phyloP scores from a whole-genome alignment of 2,797 vertebrate genomes.

The Psittacula derbiana region DNA sequence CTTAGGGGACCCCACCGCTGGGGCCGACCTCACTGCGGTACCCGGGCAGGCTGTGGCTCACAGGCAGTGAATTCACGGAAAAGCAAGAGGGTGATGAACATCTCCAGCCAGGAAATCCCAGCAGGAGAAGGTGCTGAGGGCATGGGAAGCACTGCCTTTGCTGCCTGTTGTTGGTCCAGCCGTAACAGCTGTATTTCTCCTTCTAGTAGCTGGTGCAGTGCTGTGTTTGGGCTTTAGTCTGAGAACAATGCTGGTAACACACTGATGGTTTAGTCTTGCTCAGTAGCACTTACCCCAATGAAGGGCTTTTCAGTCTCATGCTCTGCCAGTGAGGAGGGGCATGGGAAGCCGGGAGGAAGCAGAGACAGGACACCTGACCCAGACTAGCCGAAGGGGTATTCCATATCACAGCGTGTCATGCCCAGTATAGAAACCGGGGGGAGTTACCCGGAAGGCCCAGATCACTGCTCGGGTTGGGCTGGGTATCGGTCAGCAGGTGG shows the following conservation, averaged over 20 bases:
- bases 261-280: neutral
- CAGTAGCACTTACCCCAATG: rapidly evolving
- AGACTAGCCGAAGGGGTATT: neutral
- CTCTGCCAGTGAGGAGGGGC: neutral
- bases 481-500: neutral
- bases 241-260: neutral
- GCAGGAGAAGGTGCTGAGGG: neutral
- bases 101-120: neutral
- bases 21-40: neutral
- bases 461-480: neutral
- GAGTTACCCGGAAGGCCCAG: neutral
- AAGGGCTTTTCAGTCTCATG: neutral
- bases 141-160: rapidly evolving
- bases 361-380: neutral
- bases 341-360: neutral
- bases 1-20: rapidly evolving
- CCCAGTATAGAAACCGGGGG: neutral
- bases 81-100: neutral
- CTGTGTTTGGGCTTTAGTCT: neutral
- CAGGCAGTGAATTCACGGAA: neutral
- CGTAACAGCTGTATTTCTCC: neutral
- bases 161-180: neutral
- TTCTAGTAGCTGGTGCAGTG: neutral
- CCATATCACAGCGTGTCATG: neutral
- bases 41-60: neutral